Percentiles rank a stretch among this genome's conserved stretches.
Conservation (phyloP, 2,888 invertebrate species). For the Drosophila infuscata region DNA sequence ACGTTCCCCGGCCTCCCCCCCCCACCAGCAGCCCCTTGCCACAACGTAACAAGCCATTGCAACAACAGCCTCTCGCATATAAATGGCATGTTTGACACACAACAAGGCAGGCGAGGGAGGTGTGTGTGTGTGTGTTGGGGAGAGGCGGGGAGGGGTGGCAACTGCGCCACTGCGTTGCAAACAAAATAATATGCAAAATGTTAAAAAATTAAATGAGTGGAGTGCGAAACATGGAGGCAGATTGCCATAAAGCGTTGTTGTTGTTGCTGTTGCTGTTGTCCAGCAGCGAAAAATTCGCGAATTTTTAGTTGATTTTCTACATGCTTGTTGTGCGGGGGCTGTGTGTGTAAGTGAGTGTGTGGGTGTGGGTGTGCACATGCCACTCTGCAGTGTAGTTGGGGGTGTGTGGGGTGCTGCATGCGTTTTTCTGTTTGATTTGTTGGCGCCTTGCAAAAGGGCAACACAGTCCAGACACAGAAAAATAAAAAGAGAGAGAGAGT, state of each 20-base stretch:
- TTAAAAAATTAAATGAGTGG: slow-evolving; percentile 75
- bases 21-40: background rate
- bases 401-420: slow-evolving; percentile 40
- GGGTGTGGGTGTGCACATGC: slow-evolving; percentile 50
- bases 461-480: slow-evolving; percentile 18
- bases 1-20: slow-evolving; percentile 21
- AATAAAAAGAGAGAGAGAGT: slow-evolving; percentile 4
- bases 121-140: no score
- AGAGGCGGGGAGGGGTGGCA: slow-evolving; percentile 1
- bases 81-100: slow-evolving; percentile 79
- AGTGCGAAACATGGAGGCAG: slow-evolving; percentile 22
- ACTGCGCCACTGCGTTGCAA: slow-evolving; percentile 66
- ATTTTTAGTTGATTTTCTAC: slow-evolving; percentile 78
- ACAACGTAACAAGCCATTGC: slow-evolving; percentile 63
- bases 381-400: slow-evolving; percentile 8
- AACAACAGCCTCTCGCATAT: slow-evolving; percentile 74
- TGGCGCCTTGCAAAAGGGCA: slow-evolving; percentile 80
- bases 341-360: background rate
- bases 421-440: slow-evolving; percentile 79
- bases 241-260: slow-evolving; percentile 33
- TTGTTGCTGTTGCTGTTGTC: slow-evolving; percentile 32
- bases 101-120: slow-evolving; percentile 12
- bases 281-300: slow-evolving; percentile 74
- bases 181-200: slow-evolving; percentile 82
- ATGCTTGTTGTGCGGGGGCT: slow-evolving; percentile 19